phyloP scores from a whole-genome alignment of 2,888 invertebrate species.

The Linnaemya tessellans region DNA sequence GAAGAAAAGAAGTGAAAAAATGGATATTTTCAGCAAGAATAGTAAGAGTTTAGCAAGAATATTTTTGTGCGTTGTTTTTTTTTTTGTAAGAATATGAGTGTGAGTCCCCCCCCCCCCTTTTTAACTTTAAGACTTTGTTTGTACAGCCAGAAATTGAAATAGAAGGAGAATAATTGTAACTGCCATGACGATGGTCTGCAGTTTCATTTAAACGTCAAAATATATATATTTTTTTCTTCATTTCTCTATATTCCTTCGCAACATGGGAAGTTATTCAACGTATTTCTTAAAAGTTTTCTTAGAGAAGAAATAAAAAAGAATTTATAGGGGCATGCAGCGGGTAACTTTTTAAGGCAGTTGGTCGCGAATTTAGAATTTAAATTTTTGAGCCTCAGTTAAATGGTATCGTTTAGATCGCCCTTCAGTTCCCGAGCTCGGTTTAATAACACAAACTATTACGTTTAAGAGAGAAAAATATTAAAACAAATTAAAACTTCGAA shows the following conservation, averaged over 20 bases:
- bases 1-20: conserved; percentile 39
- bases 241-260: conserved; percentile 6
- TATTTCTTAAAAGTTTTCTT: not conserved
- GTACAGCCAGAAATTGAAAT: conserved; percentile 9
- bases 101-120: not conserved
- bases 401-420: too few species aligned
- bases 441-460: too few species aligned
- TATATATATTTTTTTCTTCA: conserved; percentile 22
- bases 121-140: conserved; percentile 22
- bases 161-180: conserved; percentile 43
- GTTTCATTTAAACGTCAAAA: conserved; percentile 58
- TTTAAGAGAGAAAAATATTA: too few species aligned
- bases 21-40: conserved; percentile 41
- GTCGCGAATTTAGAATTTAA: not conserved
- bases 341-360: not conserved
- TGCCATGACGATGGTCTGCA: conserved; percentile 59
- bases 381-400: too few species aligned
- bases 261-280: not conserved
- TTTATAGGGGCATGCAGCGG: not conserved
- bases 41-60: conserved; percentile 35
- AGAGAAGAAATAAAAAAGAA: not conserved
- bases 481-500: too few species aligned
- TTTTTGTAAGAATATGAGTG: not conserved
- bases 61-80: conserved; percentile 26
- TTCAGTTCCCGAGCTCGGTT: too few species aligned